These are phyloP conservation scores for Brachionus rotundiformis DNA, from an alignment of 1,140 invertebrate genomes.

Conservation along the genomic window DNA sequence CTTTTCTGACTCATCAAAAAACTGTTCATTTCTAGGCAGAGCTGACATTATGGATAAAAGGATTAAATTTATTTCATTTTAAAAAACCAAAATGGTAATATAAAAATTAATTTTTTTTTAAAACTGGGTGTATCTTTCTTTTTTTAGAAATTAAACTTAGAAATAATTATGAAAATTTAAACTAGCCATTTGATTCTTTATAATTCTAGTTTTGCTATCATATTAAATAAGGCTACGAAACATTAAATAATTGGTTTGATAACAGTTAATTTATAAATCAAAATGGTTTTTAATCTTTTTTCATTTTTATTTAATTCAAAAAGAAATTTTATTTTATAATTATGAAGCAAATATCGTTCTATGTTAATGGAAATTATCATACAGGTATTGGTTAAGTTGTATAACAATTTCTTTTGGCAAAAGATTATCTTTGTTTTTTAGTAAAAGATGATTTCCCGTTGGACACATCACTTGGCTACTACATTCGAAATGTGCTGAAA, in stretches of 20 bases:
- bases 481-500: conserved; percentile 44
- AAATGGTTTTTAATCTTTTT: not conserved
- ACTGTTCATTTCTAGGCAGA: too few relatives aligned
- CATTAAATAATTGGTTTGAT: not conserved
- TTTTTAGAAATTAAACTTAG: not conserved
- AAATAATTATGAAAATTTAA: not conserved
- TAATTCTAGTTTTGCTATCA: not conserved
- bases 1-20: not conserved
- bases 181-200: not conserved
- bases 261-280: not conserved
- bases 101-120: not conserved
- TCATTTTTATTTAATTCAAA: not conserved
- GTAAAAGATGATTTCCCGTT: conserved; percentile 28
- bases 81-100: not conserved
- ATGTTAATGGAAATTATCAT: conserved; percentile 21
- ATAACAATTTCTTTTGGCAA: not conserved
- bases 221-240: not conserved
- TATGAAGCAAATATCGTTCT: conserved; percentile 31
- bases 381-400: not conserved
- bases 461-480: not conserved
- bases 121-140: not conserved
- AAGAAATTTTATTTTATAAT: not conserved
- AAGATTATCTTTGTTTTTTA: not conserved
- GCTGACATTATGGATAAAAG: not conserved
- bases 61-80: not conserved